Evolutionary conservation across 2,888 invertebrate species (phyloP).

Genomic region (Orgyia antiqua): DNA sequence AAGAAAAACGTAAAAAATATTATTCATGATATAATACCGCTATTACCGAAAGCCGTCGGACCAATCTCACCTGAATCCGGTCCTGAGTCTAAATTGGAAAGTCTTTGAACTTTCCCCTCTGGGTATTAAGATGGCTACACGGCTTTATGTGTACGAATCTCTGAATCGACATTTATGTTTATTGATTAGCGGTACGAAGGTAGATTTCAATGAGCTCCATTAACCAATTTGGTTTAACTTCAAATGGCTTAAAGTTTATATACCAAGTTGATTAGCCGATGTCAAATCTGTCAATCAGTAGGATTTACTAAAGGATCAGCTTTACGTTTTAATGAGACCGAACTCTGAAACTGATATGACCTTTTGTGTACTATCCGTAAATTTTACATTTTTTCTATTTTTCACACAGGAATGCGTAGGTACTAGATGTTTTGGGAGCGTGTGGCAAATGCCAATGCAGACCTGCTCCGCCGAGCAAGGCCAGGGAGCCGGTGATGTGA

Average conservation of each 20-base stretch:
- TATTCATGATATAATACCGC: too few relatives aligned
- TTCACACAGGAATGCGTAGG: too few relatives aligned
- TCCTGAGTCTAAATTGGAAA: constrained; percentile 49
- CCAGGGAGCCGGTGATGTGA: too few relatives aligned
- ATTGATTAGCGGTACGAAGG: constrained; percentile 62
- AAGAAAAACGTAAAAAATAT: too few relatives aligned
- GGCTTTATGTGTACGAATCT: constrained; percentile 56
- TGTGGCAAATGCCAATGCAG: too few relatives aligned
- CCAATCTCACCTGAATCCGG: constrained; percentile 31
- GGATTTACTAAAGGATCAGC: too few relatives aligned
- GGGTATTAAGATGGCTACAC: constrained; percentile 45
- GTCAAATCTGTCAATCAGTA: constrained; percentile 13
- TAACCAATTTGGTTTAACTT: constrained; percentile 67
- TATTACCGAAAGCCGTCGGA: too few relatives aligned
- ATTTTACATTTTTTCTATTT: too few relatives aligned
- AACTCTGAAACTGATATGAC: too few relatives aligned
- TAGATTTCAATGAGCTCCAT: constrained; percentile 69
- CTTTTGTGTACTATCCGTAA: too few relatives aligned
- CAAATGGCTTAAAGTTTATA: constrained; percentile 54
- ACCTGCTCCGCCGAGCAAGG: too few relatives aligned
- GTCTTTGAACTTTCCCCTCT: constrained; percentile 64
- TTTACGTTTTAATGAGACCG: constrained; percentile 10
- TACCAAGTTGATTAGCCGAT: constrained; percentile 48
- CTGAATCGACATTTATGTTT: constrained; percentile 67
- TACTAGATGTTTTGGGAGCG: too few relatives aligned